These are phyloP conservation scores for Sebastes schlegelii DNA, from an alignment of 2,113 vertebrate genomes.

Conservation along the genomic window DNA sequence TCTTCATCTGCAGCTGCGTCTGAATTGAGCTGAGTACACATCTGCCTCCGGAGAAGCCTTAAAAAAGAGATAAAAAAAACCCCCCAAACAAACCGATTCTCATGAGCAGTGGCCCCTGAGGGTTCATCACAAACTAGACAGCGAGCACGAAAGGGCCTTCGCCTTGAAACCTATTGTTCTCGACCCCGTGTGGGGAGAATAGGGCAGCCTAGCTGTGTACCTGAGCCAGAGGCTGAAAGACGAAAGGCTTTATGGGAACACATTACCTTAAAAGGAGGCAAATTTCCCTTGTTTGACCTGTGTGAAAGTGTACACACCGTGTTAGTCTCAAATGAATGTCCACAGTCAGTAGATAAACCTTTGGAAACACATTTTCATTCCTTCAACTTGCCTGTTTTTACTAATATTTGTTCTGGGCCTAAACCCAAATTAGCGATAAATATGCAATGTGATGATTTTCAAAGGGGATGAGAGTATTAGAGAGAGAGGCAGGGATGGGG, in stretches of 20 bases:
- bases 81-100: conserved; percentile 39
- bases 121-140: conserved; percentile 65
- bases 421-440: conserved; percentile 27
- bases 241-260: not conserved
- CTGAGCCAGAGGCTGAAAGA: conserved; percentile 33
- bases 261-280: conserved; percentile 28
- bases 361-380: not conserved
- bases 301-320: not conserved
- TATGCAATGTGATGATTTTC: conserved; percentile 28
- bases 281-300: conserved; percentile 32
- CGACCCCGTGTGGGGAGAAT: not conserved
- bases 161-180: conserved; percentile 65
- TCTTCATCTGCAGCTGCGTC: conserved; percentile 69
- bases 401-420: not conserved
- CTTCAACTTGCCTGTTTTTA: conserved; percentile 2
- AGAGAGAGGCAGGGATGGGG: conserved; percentile 28
- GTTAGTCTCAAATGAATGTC: conserved; percentile 19
- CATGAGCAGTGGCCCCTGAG: conserved; percentile 48
- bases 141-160: conserved; percentile 49
- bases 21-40: conserved; percentile 59
- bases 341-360: not conserved
- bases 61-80: conserved; percentile 37
- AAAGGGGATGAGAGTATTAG: conserved; percentile 47
- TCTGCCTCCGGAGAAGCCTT: conserved; percentile 63
- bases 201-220: not conserved